Evolutionary conservation across 2,888 invertebrate genomes (phyloP).

Genomic region (Coenonympha glycerion): DNA sequence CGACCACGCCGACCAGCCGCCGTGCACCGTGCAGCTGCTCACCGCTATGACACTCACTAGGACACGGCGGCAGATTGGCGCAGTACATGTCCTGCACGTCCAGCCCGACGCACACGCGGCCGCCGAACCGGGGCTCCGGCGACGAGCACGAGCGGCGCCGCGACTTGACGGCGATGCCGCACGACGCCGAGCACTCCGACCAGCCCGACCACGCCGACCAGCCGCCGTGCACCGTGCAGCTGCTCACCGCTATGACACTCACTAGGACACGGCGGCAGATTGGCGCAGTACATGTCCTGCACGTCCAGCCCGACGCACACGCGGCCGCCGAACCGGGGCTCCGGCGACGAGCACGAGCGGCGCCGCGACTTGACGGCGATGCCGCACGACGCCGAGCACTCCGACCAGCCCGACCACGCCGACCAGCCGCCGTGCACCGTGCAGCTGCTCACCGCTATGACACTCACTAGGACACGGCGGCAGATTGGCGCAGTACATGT

Average conservation of each 20-base stretch:
- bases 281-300: conserved; percentile 88
- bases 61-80: conserved; percentile 86
- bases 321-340: conserved; percentile 88
- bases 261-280: too few species aligned
- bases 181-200: conserved; percentile 87
- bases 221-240: conserved; percentile 94
- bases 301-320: conserved; percentile 91
- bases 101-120: conserved; percentile 89
- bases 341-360: conserved; percentile 89
- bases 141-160: conserved; percentile 88
- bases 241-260: conserved; percentile 83
- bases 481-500: conserved; percentile 89
- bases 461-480: conserved; percentile 82
- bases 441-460: conserved; percentile 39
- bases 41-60: too few species aligned
- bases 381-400: conserved; percentile 77
- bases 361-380: conserved; percentile 80
- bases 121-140: conserved; percentile 89
- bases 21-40: conserved; percentile 91
- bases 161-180: conserved; percentile 87
- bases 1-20: conserved; percentile 96
- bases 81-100: conserved; percentile 88
- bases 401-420: conserved; percentile 88
- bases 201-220: conserved; percentile 96
- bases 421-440: conserved; percentile 94